A percentile compares a stretch with the other conserved stretches of the same genome.
Conservation (phyloP, 2,888 invertebrate genomes). For the Cantharis lateralis region DNA sequence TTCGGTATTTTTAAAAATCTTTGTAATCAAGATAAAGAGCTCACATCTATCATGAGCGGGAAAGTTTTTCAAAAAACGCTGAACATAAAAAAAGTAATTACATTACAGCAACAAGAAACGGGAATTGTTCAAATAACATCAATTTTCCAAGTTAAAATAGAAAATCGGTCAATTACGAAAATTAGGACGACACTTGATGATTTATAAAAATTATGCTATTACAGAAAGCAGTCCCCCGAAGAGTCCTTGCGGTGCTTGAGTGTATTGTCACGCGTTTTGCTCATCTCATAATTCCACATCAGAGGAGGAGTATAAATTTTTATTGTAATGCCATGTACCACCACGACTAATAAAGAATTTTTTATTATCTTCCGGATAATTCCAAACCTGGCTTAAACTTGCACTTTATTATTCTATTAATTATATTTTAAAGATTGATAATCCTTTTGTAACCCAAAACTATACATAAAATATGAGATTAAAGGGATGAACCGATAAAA, state of each 20-base stretch:
- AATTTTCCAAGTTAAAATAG: background rate
- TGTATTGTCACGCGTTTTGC: background rate
- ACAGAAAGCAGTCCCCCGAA: background rate
- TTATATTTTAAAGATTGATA: background rate
- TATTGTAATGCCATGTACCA: background rate
- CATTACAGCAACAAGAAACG: background rate
- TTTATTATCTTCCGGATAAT: background rate
- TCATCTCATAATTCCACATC: background rate
- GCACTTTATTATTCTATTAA: background rate
- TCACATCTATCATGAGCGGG: background rate
- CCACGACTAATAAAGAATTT: background rate
- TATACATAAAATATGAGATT: background rate
- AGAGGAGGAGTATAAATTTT: background rate
- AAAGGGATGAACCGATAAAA: background rate
- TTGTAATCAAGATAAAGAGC: background rate
- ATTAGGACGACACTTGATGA: background rate
- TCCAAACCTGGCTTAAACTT: background rate
- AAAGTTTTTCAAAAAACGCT: background rate
- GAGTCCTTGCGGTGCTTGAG: background rate
- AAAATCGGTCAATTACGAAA: background rate
- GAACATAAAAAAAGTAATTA: background rate
- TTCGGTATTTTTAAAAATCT: background rate
- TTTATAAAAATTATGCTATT: background rate
- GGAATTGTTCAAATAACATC: background rate
- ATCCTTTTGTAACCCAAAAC: background rate